These are phyloP conservation scores for Elmis aenea DNA, from an alignment of 2,888 invertebrate species.

Conservation along the genomic window DNA sequence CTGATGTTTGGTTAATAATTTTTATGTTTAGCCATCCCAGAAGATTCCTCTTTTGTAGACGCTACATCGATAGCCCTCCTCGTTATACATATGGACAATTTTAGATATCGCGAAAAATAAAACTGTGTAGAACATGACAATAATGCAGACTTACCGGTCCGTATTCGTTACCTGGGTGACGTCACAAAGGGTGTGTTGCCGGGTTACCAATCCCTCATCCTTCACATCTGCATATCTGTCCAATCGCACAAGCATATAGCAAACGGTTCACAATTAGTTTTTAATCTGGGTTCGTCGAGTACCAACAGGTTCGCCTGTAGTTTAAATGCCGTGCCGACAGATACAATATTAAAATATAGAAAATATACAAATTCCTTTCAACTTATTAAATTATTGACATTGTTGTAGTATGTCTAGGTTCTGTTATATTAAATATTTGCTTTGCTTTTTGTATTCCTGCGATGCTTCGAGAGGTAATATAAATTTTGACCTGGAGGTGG, in stretches of 20 bases:
- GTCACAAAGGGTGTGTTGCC: conserved; percentile 46
- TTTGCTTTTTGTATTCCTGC: too few species aligned
- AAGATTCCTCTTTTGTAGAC: too few species aligned
- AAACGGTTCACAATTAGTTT: conserved; percentile 31
- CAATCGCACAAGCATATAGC: conserved; percentile 37
- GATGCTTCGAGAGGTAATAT: too few species aligned
- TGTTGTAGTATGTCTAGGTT: conserved; percentile 20
- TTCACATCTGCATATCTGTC: conserved; percentile 22
- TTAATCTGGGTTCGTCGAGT: conserved; percentile 24
- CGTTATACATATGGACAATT: conserved; percentile 10
- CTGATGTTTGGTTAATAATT: too few species aligned
- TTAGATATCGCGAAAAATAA: conserved; percentile 18
- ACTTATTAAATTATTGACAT: conserved; percentile 45
- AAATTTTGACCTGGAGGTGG: too few species aligned
- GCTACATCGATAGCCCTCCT: too few species aligned
- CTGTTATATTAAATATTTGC: conserved; percentile 4
- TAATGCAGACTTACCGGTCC: conserved; percentile 26
- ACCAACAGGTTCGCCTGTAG: conserved; percentile 12
- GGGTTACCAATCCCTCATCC: conserved; percentile 36
- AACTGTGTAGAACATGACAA: conserved; percentile 14
- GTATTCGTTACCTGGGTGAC: conserved; percentile 45
- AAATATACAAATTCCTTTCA: conserved; percentile 36
- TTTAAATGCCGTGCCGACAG: conserved; percentile 24
- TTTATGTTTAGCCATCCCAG: too few species aligned
- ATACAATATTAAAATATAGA: conserved; percentile 41